Evolutionary conservation across 2,797 vertebrate genomes (phyloP).

Genomic region (Darevskia nairensis): DNA sequence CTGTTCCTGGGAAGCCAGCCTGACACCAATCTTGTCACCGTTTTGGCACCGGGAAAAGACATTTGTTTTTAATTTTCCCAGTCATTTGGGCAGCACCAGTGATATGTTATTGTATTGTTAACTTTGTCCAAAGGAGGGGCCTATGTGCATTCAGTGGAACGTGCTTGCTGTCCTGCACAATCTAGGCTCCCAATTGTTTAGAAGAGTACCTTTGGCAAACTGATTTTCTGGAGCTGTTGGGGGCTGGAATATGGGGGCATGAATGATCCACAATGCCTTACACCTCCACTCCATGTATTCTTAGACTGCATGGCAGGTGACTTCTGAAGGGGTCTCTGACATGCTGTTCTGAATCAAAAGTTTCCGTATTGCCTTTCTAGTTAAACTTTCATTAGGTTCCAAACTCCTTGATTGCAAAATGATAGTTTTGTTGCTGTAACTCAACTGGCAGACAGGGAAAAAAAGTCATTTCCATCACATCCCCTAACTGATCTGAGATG

Average conservation of each 20-base stretch:
- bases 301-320: neutral
- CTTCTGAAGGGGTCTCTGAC: neutral
- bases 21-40: too few relatives aligned
- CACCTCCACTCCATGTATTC: too few relatives aligned
- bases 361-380: neutral
- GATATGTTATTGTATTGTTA: too few relatives aligned
- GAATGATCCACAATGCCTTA: too few relatives aligned
- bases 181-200: too few relatives aligned
- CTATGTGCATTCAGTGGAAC: neutral
- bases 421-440: constrained; percentile 52
- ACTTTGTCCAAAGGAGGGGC: neutral
- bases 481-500: constrained; percentile 40
- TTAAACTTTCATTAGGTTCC: constrained; percentile 38
- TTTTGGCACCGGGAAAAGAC: too few relatives aligned
- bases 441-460: constrained; percentile 21
- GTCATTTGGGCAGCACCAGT: too few relatives aligned
- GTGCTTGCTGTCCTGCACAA: neutral
- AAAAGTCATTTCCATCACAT: constrained; percentile 45
- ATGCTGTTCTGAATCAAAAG: neutral
- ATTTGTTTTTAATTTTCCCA: too few relatives aligned
- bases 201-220: too few relatives aligned
- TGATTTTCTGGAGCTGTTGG: neutral
- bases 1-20: too few relatives aligned
- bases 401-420: constrained; percentile 45
- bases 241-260: neutral